phyloP scores from a whole-genome alignment of 2,113 vertebrate genomes.

The Rhadina sibilatrix region DNA sequence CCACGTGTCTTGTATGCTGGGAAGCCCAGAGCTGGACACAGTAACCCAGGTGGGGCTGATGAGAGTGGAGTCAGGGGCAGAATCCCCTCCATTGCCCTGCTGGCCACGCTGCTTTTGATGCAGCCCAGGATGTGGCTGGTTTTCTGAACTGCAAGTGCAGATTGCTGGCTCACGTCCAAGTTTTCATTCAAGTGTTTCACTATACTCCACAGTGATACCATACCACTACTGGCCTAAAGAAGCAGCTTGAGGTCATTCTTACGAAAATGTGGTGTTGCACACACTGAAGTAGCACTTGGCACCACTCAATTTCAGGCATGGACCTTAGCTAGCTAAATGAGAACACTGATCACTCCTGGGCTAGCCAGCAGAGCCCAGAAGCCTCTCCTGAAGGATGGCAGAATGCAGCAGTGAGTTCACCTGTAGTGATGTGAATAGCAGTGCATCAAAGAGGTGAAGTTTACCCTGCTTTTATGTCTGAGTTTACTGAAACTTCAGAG shows the following conservation, averaged over 20 bases:
- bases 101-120: background rate
- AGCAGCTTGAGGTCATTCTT: background rate
- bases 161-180: background rate
- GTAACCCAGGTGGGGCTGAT: background rate
- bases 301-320: background rate
- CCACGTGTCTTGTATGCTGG: background rate
- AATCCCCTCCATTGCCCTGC: background rate
- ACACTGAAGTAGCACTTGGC: rapidly evolving
- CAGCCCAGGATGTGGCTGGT: background rate
- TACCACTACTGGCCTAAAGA: background rate
- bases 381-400: background rate
- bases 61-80: background rate
- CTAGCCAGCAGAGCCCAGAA: background rate
- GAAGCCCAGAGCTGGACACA: background rate
- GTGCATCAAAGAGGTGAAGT: background rate
- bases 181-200: background rate
- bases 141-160: background rate
- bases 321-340: background rate
- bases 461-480: background rate
- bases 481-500: background rate
- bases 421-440: background rate
- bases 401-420: background rate
- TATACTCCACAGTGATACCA: background rate
- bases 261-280: background rate
- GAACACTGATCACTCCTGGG: background rate